phyloP scores from a whole-genome alignment of 2,113 vertebrate species.

The Phainopepla nitens region DNA sequence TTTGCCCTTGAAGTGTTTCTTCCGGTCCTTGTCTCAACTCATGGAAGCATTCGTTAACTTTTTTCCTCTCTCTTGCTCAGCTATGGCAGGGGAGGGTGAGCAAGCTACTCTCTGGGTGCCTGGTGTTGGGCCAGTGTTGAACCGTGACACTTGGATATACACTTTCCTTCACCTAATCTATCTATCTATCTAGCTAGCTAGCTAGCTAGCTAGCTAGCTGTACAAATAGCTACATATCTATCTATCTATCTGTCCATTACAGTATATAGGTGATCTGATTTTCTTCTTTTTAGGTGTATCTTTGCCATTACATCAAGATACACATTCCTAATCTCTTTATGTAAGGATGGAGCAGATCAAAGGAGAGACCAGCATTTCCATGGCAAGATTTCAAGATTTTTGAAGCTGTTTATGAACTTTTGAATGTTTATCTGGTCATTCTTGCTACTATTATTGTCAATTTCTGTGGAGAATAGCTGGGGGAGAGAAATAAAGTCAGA shows the following conservation, averaged over 20 bases:
- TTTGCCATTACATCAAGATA: background rate
- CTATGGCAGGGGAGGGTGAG: background rate
- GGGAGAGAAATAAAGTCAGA: background rate
- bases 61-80: background rate
- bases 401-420: background rate
- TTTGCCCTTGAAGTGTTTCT: background rate
- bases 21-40: too few species aligned
- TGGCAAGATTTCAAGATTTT: background rate
- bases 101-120: fast-evolving
- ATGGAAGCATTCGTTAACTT: background rate
- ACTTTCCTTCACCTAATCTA: background rate
- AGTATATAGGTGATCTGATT: background rate
- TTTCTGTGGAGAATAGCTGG: background rate
- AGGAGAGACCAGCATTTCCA: background rate
- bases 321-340: background rate
- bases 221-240: background rate
- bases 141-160: background rate
- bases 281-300: background rate
- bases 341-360: background rate
- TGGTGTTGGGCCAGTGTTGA: too few species aligned
- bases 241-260: background rate
- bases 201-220: fast-evolving
- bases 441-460: background rate
- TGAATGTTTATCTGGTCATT: background rate
- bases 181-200: too few species aligned